Conservation (phyloP, 2,888 invertebrate genomes). For the Pollenia amentaria region DNA sequence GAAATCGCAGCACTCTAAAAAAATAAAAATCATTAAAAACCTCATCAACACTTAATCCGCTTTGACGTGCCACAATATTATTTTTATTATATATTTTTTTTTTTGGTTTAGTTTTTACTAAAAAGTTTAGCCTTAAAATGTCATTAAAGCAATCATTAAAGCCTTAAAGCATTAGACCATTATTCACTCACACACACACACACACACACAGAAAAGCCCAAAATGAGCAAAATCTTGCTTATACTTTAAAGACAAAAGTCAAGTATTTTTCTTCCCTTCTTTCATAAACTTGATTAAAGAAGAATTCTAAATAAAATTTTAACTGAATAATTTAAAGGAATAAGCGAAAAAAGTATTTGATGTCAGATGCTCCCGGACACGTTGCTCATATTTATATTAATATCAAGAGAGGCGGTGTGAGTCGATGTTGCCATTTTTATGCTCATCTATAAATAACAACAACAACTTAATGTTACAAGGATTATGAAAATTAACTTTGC, state of each 20-base stretch:
- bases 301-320: constrained; percentile 44
- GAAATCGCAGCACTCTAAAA: not conserved
- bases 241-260: not conserved
- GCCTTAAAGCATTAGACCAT: constrained; percentile 60
- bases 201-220: not conserved
- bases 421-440: not conserved
- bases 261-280: not conserved
- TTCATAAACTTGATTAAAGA: constrained; percentile 18
- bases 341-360: constrained; percentile 3
- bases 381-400: not conserved
- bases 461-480: constrained; percentile 5
- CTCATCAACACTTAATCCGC: constrained; percentile 67
- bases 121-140: constrained; percentile 59
- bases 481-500: constrained; percentile 45
- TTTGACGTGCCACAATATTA: constrained; percentile 64
- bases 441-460: not conserved
- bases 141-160: constrained; percentile 64
- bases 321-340: constrained; percentile 48
- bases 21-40: constrained; percentile 46
- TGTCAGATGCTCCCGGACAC: not conserved
- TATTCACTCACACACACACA: not conserved
- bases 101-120: constrained; percentile 52
- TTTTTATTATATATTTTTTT: constrained; percentile 36
- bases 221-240: not conserved
- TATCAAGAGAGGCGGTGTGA: not conserved